Percentiles rank a stretch among this genome's conserved stretches.
Conservation (phyloP, 2,113 vertebrate species). For the Galemys pyrenaicus region DNA sequence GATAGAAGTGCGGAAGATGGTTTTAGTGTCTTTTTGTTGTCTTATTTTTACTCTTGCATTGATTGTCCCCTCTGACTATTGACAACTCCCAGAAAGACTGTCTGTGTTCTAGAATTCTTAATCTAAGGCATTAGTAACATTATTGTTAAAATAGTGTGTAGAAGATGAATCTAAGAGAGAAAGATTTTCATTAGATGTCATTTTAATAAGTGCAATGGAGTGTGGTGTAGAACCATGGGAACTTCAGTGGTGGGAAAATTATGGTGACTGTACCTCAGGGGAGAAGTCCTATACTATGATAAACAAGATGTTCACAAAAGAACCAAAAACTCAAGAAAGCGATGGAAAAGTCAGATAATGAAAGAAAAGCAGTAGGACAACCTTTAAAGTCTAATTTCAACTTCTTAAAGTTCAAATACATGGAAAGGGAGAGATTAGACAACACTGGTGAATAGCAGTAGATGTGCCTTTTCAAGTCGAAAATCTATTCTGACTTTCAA, state of each 20-base stretch:
- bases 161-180: too few relatives aligned
- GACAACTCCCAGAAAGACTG: neutral
- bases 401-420: neutral
- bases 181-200: too few relatives aligned
- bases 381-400: slow-evolving; percentile 23
- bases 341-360: neutral
- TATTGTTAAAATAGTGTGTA: neutral
- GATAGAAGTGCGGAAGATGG: neutral
- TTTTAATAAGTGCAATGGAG: too few relatives aligned
- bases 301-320: too few relatives aligned
- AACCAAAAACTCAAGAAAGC: neutral
- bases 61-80: neutral
- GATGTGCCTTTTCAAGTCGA: slow-evolving; percentile 2
- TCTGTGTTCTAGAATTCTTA: neutral
- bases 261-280: too few relatives aligned
- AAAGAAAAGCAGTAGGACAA: neutral
- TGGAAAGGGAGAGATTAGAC: neutral
- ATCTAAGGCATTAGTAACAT: neutral
- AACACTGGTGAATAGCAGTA: neutral
- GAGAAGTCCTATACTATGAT: too few relatives aligned
- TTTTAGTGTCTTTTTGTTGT: neutral
- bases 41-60: neutral
- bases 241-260: too few relatives aligned
- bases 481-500: slow-evolving; percentile 12
- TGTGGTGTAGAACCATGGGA: too few relatives aligned